A percentile compares a stretch with the other conserved stretches of the same genome.
Evolutionary conservation across 2,113 vertebrate genomes (phyloP).

Genomic region (Lasiurus borealis): DNA sequence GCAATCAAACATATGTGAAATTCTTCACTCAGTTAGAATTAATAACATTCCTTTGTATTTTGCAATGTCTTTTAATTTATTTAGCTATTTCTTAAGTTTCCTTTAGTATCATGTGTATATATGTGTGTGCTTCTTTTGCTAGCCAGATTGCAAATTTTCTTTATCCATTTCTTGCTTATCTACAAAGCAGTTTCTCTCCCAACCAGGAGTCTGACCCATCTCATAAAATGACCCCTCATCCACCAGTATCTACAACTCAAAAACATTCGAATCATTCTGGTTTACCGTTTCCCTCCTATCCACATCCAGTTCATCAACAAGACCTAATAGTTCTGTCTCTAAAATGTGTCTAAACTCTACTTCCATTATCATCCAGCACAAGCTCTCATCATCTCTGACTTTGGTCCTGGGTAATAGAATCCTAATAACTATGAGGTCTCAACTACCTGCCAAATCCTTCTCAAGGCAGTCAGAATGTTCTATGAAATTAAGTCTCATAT

Average conservation of each 20-base stretch:
- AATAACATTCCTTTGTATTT: neutral
- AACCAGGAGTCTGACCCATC: neutral
- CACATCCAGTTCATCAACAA: neutral
- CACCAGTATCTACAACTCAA: neutral
- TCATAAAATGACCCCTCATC: neutral
- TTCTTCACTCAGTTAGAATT: neutral
- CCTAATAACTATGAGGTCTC: neutral
- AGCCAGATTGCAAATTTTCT: neutral
- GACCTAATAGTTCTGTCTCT: neutral
- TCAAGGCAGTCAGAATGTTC: neutral
- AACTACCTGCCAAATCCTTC: neutral
- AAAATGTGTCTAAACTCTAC: neutral
- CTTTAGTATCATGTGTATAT: neutral
- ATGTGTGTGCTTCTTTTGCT: neutral
- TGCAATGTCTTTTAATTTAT: neutral
- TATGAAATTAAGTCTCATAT: slow-evolving; percentile 27
- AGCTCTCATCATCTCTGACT: neutral
- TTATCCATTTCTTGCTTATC: slow-evolving; percentile 10
- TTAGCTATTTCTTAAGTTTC: neutral
- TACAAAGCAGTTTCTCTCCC: neutral
- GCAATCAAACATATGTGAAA: neutral
- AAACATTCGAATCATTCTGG: neutral
- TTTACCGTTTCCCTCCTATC: neutral
- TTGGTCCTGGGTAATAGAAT: neutral
- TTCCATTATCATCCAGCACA: neutral